A percentile compares a stretch with the other conserved stretches of the same genome.
phyloP scores from a whole-genome alignment of 2,113 vertebrate genomes.

The Lampris megalopsis region DNA sequence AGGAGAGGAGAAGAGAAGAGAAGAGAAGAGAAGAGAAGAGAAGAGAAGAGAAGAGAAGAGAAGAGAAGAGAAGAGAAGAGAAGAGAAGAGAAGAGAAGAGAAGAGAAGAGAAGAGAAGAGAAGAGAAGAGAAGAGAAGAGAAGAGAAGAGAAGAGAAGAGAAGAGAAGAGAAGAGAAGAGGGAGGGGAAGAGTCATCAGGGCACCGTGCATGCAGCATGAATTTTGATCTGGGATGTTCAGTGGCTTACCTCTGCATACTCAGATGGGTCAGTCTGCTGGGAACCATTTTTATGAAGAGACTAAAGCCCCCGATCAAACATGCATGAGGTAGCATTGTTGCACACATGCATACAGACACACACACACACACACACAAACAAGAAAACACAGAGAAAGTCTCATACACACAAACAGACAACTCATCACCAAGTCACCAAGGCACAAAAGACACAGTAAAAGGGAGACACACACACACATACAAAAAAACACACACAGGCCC shows the following conservation, averaged over 20 bases:
- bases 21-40: constrained; percentile 4
- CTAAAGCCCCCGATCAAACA: constrained; percentile 64
- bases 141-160: too few species aligned
- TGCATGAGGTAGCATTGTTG: constrained; percentile 49
- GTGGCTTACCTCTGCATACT: constrained; percentile 51
- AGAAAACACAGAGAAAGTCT: too few species aligned
- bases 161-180: not conserved
- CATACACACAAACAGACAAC: constrained; percentile 47
- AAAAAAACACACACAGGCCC: constrained; percentile 3
- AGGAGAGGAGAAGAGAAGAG: too few species aligned
- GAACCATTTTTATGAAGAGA: constrained; percentile 69
- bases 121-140: too few species aligned
- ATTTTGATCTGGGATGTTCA: constrained; percentile 64
- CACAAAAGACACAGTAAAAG: constrained; percentile 41
- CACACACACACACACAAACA: not conserved
- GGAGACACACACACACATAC: constrained; percentile 47
- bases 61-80: not conserved
- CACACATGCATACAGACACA: constrained; percentile 12
- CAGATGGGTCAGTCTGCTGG: constrained; percentile 40
- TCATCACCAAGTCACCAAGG: constrained; percentile 55
- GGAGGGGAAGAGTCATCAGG: constrained; percentile 41
- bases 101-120: not conserved
- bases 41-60: not conserved
- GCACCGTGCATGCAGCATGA: constrained; percentile 51
- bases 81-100: not conserved